Evolutionary conservation across 2,113 vertebrate genomes (phyloP).

Genomic region (Notothenia coriiceps): DNA sequence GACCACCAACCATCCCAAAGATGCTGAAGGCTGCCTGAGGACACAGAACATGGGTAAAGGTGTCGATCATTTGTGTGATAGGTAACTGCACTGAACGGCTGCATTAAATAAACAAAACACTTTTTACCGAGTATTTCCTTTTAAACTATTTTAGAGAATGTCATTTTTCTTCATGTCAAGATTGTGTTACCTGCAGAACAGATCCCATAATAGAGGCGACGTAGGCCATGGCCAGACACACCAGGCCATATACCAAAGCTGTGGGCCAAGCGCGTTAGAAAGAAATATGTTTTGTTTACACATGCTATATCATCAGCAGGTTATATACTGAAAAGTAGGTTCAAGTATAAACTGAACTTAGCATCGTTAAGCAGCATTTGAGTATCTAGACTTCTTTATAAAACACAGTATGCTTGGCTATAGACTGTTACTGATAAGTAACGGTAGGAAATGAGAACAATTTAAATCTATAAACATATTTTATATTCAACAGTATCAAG

Average conservation of each 20-base stretch:
- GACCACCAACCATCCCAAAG: slow-evolving; percentile 97
- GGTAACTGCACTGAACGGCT: not conserved
- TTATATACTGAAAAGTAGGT: not conserved
- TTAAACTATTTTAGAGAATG: not conserved
- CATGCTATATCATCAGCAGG: not conserved
- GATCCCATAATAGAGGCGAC: slow-evolving; percentile 94
- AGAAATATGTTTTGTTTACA: not conserved
- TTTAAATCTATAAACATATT: not conserved
- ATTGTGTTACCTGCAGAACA: slow-evolving; percentile 89
- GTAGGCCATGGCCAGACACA: slow-evolving; percentile 97
- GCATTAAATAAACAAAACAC: not conserved
- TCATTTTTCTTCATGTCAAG: not conserved
- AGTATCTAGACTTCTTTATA: not conserved
- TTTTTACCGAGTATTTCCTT: not conserved
- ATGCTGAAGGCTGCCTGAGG: slow-evolving; percentile 95
- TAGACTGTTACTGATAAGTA: not conserved
- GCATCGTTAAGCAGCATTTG: not conserved
- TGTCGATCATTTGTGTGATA: not conserved
- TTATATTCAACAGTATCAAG: not conserved
- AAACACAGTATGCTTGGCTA: not conserved
- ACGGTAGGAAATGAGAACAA: not conserved
- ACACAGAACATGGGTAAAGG: not conserved
- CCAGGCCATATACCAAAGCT: slow-evolving; percentile 92
- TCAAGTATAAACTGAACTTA: not conserved
- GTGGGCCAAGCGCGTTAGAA: slow-evolving; percentile 1